Percentiles rank a stretch among this genome's conserved stretches.
These are phyloP conservation scores for Myotis yumanensis DNA, from an alignment of 2,113 vertebrate species.

Conservation along the genomic window DNA sequence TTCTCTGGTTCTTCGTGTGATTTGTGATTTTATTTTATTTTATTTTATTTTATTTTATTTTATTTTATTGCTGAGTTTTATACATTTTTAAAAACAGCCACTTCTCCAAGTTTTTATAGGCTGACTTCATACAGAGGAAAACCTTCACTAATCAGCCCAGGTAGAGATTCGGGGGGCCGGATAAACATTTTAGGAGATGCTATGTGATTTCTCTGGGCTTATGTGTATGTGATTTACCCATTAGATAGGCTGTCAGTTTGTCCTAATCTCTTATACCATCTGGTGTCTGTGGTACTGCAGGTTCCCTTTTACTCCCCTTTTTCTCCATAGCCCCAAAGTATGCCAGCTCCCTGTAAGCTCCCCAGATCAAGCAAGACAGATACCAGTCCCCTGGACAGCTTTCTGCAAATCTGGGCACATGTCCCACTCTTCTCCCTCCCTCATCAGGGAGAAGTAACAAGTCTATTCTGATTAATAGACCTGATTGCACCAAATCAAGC, in stretches of 20 bases:
- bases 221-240: neutral
- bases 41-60: neutral
- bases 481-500: neutral
- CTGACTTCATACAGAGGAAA: neutral
- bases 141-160: neutral
- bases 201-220: neutral
- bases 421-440: neutral
- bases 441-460: neutral
- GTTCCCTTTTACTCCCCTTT: neutral
- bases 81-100: neutral
- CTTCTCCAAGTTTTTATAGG: neutral
- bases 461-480: neutral
- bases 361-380: neutral
- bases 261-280: neutral
- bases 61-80: neutral
- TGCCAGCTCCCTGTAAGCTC: neutral
- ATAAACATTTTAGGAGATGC: neutral
- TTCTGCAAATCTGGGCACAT: neutral
- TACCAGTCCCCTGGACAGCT: neutral
- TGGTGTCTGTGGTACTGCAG: neutral
- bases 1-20: neutral
- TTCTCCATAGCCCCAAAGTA: neutral
- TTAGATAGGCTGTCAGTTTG: neutral
- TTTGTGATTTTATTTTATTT: neutral
- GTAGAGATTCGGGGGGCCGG: neutral